These are phyloP conservation scores for Salvelinus namaycush DNA, from an alignment of 2,113 vertebrate species.

Conservation along the genomic window DNA sequence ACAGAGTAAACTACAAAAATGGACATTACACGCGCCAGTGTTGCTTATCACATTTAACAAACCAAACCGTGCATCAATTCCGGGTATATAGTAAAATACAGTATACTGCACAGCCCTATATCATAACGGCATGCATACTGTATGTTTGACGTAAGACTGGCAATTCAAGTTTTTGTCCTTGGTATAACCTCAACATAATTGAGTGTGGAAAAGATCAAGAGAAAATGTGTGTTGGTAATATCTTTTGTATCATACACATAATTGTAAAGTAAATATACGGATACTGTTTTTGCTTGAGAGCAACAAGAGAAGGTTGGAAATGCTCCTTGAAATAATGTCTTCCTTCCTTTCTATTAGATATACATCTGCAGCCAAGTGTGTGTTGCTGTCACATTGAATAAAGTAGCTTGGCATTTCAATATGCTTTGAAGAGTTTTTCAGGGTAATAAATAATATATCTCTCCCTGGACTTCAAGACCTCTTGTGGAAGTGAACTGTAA, in stretches of 20 bases:
- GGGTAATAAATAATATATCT: slow-evolving; percentile 47
- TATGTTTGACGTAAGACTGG: neutral
- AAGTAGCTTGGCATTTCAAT: slow-evolving; percentile 47
- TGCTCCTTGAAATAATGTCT: slow-evolving; percentile 33
- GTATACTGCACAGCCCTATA: neutral
- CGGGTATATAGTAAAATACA: too few species aligned
- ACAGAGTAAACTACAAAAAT: too few species aligned
- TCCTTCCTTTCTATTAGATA: slow-evolving; percentile 18
- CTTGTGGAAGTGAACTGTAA: slow-evolving; percentile 39
- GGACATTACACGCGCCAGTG: too few species aligned
- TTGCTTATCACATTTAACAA: too few species aligned
- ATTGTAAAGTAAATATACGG: neutral
- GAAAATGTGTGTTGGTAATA: neutral
- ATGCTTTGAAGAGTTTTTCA: slow-evolving; percentile 44
- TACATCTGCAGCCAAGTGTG: slow-evolving; percentile 43
- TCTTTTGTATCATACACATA: slow-evolving; percentile 1
- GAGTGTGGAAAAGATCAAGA: neutral
- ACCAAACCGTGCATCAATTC: too few species aligned
- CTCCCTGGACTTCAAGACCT: slow-evolving; percentile 51
- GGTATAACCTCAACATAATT: neutral
- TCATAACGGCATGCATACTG: neutral
- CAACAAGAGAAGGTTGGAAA: slow-evolving; percentile 11
- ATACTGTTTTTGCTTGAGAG: neutral
- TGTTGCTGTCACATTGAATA: slow-evolving; percentile 46
- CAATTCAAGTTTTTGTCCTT: neutral